These are phyloP conservation scores for Cyprinodon brontotheroides DNA, from an alignment of 2,113 vertebrate genomes.

Conservation along the genomic window DNA sequence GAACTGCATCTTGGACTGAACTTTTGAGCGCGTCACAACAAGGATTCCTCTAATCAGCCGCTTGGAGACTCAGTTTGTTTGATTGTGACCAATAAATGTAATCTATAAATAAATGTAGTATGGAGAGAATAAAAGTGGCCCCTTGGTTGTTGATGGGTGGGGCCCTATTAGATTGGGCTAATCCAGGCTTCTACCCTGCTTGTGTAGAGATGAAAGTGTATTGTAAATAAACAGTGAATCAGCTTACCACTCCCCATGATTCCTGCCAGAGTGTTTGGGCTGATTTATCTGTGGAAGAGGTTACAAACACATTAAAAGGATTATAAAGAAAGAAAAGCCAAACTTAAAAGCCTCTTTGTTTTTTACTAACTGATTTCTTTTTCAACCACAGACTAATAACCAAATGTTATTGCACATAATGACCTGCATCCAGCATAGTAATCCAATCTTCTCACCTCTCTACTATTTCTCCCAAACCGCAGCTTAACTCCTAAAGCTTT, in stretches of 20 bases:
- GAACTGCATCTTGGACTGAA: too few relatives aligned
- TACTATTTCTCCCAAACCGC: neutral
- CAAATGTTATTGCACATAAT: neutral
- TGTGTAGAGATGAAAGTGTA: neutral
- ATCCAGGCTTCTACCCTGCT: neutral
- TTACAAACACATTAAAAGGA: slow-evolving; percentile 27
- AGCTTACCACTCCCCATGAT: slow-evolving; percentile 79
- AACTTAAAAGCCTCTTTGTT: neutral
- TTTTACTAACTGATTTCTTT: neutral
- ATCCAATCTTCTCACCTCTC: neutral
- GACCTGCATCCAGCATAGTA: neutral
- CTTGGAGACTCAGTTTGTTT: too few relatives aligned
- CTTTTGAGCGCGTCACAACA: too few relatives aligned
- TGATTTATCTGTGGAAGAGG: slow-evolving; percentile 44
- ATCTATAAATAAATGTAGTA: neutral
- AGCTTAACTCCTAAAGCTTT: neutral
- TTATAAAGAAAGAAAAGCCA: neutral
- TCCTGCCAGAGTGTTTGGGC: slow-evolving; percentile 56
- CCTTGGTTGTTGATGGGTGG: neutral
- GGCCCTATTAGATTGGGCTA: neutral
- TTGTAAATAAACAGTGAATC: slow-evolving; percentile 13
- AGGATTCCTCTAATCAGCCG: too few relatives aligned
- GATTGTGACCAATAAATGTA: too few relatives aligned
- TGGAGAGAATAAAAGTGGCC: neutral
- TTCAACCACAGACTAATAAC: neutral